A percentile compares a stretch with the other conserved stretches of the same genome.
phyloP scores from a whole-genome alignment of 2,797 vertebrate genomes.

The Channallabes apus region DNA sequence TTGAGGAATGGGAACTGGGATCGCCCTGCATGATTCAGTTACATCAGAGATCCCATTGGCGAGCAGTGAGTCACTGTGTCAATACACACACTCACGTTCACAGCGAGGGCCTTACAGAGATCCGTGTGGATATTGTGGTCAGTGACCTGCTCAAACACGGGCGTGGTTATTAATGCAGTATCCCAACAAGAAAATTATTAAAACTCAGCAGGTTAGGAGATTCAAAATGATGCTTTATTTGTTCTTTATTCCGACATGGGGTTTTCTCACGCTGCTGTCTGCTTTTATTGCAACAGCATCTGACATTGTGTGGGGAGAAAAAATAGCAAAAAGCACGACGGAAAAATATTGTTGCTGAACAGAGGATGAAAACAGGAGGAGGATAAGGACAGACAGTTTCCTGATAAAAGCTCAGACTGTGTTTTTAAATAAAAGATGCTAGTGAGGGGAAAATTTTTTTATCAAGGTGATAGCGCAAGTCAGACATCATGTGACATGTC shows the following conservation, averaged over 20 bases:
- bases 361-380: not conserved
- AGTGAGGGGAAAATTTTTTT: not conserved
- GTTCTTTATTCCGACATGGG: not conserved
- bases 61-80: constrained; percentile 36
- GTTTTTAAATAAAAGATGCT: not conserved
- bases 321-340: not conserved
- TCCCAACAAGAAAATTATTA: too few relatives aligned
- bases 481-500: not conserved
- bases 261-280: not conserved
- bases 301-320: not conserved
- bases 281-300: not conserved
- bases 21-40: constrained; percentile 18
- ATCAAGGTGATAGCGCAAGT: not conserved
- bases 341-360: not conserved
- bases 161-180: not conserved
- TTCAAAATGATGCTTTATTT: not conserved
- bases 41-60: constrained; percentile 32
- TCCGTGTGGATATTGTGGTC: constrained; percentile 50
- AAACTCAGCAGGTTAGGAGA: not conserved
- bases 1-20: constrained; percentile 11
- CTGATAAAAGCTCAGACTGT: not conserved
- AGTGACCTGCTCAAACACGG: constrained; percentile 43
- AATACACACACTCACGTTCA: constrained; percentile 41
- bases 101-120: constrained; percentile 46
- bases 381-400: not conserved